Percentiles rank a stretch among this genome's conserved stretches.
These are phyloP conservation scores for Tetraodon nigroviridis DNA, from an alignment of 2,113 vertebrate genomes.

Conservation along the genomic window DNA sequence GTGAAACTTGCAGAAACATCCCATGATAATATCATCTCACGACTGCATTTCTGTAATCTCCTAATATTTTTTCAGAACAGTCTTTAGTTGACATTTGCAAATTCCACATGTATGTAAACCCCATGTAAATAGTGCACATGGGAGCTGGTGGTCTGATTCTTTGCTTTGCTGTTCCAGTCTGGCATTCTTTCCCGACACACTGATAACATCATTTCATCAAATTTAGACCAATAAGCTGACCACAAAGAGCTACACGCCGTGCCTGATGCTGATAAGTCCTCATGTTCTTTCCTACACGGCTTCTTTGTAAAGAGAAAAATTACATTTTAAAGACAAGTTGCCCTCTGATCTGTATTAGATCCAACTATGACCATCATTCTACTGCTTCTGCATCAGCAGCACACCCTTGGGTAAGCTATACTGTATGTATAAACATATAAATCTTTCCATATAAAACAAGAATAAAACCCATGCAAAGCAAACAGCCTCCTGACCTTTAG, in stretches of 20 bases:
- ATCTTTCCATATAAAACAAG: conserved; percentile 37
- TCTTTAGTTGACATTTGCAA: no score
- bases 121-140: no score
- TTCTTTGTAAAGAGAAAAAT: conserved; percentile 13
- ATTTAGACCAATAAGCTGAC: conserved; percentile 56
- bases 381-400: conserved; percentile 16
- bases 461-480: conserved; percentile 14
- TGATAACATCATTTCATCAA: conserved; percentile 43
- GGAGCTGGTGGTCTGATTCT: conserved; percentile 1
- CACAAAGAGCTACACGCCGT: conserved; percentile 36
- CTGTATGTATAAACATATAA: no score
- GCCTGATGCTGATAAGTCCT: conserved; percentile 16
- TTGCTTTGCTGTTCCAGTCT: conserved; percentile 17
- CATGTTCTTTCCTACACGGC: neutral
- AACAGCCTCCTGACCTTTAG: conserved; percentile 47
- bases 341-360: conserved; percentile 24
- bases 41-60: no score
- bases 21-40: no score
- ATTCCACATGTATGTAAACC: no score
- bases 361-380: conserved; percentile 29
- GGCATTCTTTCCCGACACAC: neutral
- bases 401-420: conserved; percentile 1
- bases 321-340: conserved; percentile 27
- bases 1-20: no score
- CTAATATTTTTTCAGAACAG: no score